Conservation (phyloP, 2,888 invertebrate species). For the Galerucella nymphaeae region DNA sequence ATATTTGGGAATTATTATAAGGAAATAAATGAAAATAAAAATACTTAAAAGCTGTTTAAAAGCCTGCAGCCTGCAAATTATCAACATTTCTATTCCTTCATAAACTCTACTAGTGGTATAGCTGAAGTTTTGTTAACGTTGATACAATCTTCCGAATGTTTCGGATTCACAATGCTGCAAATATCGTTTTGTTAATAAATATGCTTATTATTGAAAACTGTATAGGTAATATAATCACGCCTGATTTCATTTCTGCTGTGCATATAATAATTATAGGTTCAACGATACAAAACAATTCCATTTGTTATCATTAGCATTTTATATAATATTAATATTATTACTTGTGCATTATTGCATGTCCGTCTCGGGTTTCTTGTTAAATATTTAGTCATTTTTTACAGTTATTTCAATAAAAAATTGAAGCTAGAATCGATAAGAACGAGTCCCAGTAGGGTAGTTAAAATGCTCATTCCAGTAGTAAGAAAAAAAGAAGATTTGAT, state of each 20-base stretch:
- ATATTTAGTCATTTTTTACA: slow-evolving; percentile 29
- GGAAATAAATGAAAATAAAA: neutral
- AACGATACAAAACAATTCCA: neutral
- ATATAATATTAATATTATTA: no score
- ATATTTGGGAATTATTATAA: neutral
- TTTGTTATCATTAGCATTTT: no score
- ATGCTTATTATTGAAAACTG: neutral
- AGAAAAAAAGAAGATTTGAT: neutral
- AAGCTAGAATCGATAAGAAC: neutral
- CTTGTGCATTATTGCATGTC: neutral
- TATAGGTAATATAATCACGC: neutral
- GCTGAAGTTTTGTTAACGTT: no score
- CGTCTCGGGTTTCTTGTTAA: neutral
- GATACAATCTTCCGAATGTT: no score
- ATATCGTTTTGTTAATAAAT: no score
- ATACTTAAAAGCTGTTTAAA: neutral
- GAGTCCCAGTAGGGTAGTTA: neutral
- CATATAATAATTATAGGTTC: neutral
- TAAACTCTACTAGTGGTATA: no score
- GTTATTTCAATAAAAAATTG: slow-evolving; percentile 46
- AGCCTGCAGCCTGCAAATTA: no score
- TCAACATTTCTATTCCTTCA: no score
- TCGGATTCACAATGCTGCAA: no score
- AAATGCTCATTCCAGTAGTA: neutral
- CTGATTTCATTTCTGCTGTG: neutral